Base-by-base conservation (phyloP, 2,113 vertebrate genomes). In the Nycticryphes semicollaris region DNA sequence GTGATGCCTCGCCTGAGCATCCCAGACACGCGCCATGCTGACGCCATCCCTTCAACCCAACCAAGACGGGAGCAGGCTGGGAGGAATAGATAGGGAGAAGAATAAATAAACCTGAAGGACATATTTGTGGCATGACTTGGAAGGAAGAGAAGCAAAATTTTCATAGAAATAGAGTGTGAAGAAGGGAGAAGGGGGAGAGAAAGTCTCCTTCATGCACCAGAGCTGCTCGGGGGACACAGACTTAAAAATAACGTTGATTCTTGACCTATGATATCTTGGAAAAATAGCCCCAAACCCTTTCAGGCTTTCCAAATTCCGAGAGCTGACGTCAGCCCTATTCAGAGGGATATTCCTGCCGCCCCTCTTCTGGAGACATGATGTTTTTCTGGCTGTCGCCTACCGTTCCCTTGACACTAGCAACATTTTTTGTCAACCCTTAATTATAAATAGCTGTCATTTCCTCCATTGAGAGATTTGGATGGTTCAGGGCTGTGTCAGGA, bases 231-330 rank as follows among this genome's bases (percentile, higher is more conserved):
- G 87, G 95, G 89, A 96, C 92, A 89, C 43, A 51, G 28, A 6
- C 37, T 95, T 97, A 96, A 96, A 97, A 97, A 96, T 97, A 96
- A 85, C 41, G 27, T 80, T 94, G 96, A 96, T 97, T 97, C 94
- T 77, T 96, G 87, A 96, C 83, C 96, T 94, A 94, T 93, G 95
- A 90, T 96, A 96, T 97, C 94, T 98, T 81, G 93, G 97, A 97
- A 98, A 97, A 97, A 95, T 84, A 96, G 77, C 90, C 94, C 95
- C 93, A 96, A 94, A 91, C 27, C 51, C 63, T 73, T 93, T 81
- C 66, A 93, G 96, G 76, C 93, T 94, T 87, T 80, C 80, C 89
- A 95, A 93, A 91, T 96, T 97, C 97, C 91, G 54, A 56, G 80
- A 93, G 86, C 90, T 95, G 45, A 97, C 45, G 14, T 97, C 97